Percentiles rank a stretch among this genome's conserved stretches.
Conservation (phyloP, 2,888 invertebrate species). For the Scotopteryx bipunctaria region DNA sequence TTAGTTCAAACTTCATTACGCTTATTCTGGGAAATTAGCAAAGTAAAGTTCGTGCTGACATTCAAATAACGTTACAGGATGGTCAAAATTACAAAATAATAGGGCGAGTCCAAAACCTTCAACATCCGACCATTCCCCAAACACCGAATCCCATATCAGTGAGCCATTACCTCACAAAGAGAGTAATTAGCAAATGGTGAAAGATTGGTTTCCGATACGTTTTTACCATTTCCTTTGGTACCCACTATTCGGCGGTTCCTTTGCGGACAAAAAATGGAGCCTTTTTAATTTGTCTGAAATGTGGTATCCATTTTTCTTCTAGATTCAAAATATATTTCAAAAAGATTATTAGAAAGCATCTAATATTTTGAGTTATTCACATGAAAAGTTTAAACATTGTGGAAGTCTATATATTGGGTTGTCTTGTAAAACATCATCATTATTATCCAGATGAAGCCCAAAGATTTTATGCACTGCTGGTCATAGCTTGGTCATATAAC, state of each 20-base stretch:
- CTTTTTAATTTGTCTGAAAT: constrained; percentile 38
- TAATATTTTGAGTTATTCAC: not conserved
- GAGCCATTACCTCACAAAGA: constrained; percentile 14
- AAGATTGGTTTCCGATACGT: constrained; percentile 47
- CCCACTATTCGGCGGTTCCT: constrained; percentile 36
- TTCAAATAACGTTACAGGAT: too few species aligned
- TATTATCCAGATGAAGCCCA: too few species aligned
- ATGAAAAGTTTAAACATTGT: not conserved
- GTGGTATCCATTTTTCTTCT: constrained; percentile 24
- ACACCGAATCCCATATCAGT: constrained; percentile 14
- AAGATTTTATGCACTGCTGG: too few species aligned
- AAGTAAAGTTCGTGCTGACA: too few species aligned
- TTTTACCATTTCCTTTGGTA: constrained; percentile 30
- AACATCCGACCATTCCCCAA: constrained; percentile 11
- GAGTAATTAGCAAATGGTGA: constrained; percentile 77
- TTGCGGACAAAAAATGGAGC: constrained; percentile 32
- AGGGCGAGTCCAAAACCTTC: too few species aligned
- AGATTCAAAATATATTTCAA: not conserved
- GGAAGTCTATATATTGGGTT: not conserved
- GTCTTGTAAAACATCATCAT: not conserved
- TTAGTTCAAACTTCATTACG: too few species aligned
- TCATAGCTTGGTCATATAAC: too few species aligned
- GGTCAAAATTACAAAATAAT: too few species aligned
- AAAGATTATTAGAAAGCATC: not conserved
- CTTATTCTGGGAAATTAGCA: too few species aligned